Percentiles rank a stretch among this genome's conserved stretches.
Evolutionary conservation across 2,797 vertebrate genomes (phyloP).

Genomic region (Rhyacichthys aspro): DNA sequence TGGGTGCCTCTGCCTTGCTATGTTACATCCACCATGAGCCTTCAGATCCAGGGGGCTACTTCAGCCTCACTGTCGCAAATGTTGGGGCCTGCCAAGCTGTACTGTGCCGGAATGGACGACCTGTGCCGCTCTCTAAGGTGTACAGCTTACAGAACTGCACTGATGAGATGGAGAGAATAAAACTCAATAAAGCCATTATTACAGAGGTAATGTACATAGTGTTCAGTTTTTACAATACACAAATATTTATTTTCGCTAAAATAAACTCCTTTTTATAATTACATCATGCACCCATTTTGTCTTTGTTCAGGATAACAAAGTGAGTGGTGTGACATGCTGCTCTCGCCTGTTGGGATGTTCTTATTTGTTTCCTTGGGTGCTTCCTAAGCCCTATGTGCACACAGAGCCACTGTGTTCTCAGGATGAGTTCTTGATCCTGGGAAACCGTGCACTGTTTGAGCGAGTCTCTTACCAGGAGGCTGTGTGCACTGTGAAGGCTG

Average conservation of each 20-base stretch:
- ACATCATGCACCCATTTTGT: slow-evolving; percentile 6
- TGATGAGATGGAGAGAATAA: slow-evolving; percentile 91
- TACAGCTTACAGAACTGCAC: slow-evolving; percentile 91
- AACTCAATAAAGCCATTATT: slow-evolving; percentile 93
- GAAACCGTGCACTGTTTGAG: slow-evolving; percentile 93
- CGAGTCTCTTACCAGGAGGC: slow-evolving; percentile 89
- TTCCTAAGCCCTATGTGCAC: slow-evolving; percentile 92
- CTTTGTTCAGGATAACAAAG: slow-evolving; percentile 92
- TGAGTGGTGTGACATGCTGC: slow-evolving; percentile 96
- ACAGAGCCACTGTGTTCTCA: slow-evolving; percentile 88
- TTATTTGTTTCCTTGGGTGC: slow-evolving; percentile 93
- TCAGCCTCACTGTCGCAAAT: slow-evolving; percentile 92
- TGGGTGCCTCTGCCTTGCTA: slow-evolving; percentile 93
- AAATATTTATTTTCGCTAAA: background rate
- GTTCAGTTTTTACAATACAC: slow-evolving; percentile 1
- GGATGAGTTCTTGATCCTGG: slow-evolving; percentile 93
- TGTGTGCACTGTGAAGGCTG: slow-evolving; percentile 84
- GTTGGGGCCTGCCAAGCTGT: slow-evolving; percentile 94
- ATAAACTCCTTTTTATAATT: background rate
- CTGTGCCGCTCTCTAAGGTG: slow-evolving; percentile 89
- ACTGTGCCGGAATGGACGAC: slow-evolving; percentile 88
- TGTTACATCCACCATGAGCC: slow-evolving; percentile 90
- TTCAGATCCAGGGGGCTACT: slow-evolving; percentile 83
- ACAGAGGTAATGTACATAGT: slow-evolving; percentile 86
- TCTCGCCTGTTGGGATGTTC: slow-evolving; percentile 95